phyloP scores from a whole-genome alignment of 2,797 vertebrate species.

The Micrastur ruficollis region DNA sequence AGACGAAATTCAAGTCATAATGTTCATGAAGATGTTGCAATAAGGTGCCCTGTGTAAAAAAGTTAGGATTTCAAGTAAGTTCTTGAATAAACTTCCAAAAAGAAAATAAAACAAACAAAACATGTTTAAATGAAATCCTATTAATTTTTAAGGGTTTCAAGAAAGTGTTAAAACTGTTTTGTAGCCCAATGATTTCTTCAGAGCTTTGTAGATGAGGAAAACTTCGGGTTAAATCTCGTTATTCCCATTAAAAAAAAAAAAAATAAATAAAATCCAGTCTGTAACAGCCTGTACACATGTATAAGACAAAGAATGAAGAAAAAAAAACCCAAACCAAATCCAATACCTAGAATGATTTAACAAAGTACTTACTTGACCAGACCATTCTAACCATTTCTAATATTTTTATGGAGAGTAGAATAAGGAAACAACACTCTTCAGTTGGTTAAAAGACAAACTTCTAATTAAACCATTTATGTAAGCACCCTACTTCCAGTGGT shows the following conservation, averaged over 20 bases:
- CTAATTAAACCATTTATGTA: neutral
- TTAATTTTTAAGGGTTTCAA: neutral
- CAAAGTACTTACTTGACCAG: neutral
- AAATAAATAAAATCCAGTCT: neutral
- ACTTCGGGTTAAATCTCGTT: neutral
- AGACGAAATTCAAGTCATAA: neutral
- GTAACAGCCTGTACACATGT: neutral
- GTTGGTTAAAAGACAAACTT: neutral
- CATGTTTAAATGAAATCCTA: neutral
- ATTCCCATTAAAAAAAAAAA: neutral
- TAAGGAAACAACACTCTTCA: neutral
- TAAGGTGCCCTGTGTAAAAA: neutral
- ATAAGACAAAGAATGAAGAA: neutral
- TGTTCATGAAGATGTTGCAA: neutral
- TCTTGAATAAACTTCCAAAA: neutral
- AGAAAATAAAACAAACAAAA: neutral
- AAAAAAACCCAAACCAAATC: neutral
- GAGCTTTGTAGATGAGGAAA: neutral
- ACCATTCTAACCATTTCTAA: neutral
- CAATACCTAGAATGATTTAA: neutral
- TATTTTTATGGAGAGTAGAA: neutral
- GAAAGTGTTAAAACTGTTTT: neutral
- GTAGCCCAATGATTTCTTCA: neutral
- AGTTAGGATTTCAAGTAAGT: neutral
- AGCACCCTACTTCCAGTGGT: neutral